A percentile compares a stretch with the other conserved stretches of the same genome.
phyloP scores from a whole-genome alignment of 92 coral and sea anemone species.

The Epizoanthus illoricatus region DNA sequence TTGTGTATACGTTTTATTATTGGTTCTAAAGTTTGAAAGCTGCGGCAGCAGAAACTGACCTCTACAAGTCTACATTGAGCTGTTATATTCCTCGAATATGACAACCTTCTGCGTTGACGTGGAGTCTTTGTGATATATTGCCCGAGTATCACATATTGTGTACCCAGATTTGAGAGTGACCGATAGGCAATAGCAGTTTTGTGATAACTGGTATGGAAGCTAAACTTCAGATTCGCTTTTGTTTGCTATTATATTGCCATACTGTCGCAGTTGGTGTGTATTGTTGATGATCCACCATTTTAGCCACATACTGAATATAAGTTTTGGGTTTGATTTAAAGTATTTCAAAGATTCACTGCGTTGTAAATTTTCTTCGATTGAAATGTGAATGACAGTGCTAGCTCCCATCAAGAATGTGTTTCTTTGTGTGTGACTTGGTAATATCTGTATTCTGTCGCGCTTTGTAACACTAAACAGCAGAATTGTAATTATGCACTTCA shows the following conservation, averaged over 20 bases:
- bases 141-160: background rate
- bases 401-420: background rate
- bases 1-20: background rate
- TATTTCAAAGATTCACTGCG: background rate
- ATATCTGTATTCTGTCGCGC: background rate
- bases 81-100: conserved; percentile 7
- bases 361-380: background rate
- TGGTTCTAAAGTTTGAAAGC: conserved; percentile 18
- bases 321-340: background rate
- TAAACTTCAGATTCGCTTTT: background rate
- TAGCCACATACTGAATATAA: background rate
- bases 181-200: background rate
- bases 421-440: background rate
- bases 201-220: background rate
- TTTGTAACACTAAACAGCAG: background rate
- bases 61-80: background rate
- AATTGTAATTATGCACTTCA: no score
- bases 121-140: conserved; percentile 21
- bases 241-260: background rate
- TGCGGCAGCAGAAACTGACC: background rate
- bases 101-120: conserved; percentile 5
- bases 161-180: background rate
- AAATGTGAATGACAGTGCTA: background rate
- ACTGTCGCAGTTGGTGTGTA: background rate
- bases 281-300: background rate